A percentile compares a stretch with the other conserved stretches of the same genome.
These are phyloP conservation scores for Tapera naevia DNA, from an alignment of 2,797 vertebrate genomes.

Conservation along the genomic window DNA sequence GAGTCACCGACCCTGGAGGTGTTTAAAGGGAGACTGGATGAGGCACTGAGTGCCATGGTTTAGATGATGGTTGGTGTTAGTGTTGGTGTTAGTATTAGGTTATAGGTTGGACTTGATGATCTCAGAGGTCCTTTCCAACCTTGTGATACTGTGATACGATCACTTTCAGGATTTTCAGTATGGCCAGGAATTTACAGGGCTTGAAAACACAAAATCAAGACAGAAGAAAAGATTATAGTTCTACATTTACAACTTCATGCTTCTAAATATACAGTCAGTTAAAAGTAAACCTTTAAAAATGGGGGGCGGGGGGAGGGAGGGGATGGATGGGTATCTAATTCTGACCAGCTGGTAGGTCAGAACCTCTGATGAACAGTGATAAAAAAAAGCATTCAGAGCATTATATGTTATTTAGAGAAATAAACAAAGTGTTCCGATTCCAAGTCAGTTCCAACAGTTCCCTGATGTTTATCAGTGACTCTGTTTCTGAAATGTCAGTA, in stretches of 20 bases:
- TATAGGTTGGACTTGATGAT: no score
- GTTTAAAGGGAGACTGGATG: no score
- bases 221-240: not conserved
- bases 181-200: not conserved
- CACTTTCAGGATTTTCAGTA: not conserved
- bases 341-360: not conserved
- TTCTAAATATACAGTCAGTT: not conserved
- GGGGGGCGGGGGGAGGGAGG: rapidly evolving
- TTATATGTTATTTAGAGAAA: not conserved
- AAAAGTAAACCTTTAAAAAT: not conserved
- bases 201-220: not conserved
- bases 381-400: not conserved
- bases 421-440: not conserved
- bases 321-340: no score
- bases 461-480: not conserved
- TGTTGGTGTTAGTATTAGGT: no score
- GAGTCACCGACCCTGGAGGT: no score
- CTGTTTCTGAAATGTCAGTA: not conserved
- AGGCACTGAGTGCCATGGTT: no score
- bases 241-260: not conserved
- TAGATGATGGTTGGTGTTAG: no score
- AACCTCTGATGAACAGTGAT: not conserved
- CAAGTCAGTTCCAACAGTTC: not conserved
- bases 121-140: no score
- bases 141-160: no score